Base-by-base conservation (phyloP, 1,140 invertebrate species). In the Bilobella aurantiaca region DNA sequence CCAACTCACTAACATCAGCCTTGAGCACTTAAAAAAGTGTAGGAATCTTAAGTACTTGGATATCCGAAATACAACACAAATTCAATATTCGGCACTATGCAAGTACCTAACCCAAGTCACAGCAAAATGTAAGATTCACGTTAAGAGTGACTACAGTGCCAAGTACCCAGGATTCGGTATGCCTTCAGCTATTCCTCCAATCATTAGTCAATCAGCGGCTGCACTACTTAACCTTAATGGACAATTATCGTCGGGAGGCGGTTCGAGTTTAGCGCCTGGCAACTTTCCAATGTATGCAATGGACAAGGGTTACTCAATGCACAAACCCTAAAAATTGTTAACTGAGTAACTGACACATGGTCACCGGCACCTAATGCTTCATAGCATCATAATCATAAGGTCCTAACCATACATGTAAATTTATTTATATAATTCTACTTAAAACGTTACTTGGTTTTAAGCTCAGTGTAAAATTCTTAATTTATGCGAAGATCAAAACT, bases 1-100 rank as follows among this genome's bases (percentile, higher is more conserved):
- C 46, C 78, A 90, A 66, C 81, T 96, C 0, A 93, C 91, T 0
- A 90, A 93, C 75, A 80, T 81, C 1, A 86, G 86, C 64, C 79
- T 94, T 18, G 88, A 91, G 69, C 86, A 91, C 74, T 79, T 94
- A 21, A 79, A 82, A 1, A 81, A 84, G 30, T 88, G 86, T 74
- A 81, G 83, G 58, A 80, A 80, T 58, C 75, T 88, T 1, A 81
- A 81, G 49, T 78, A 85, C 64, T 75, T 91, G 68, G 88, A 91
- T 74, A 79, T 90, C 31, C 81, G 88, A 75, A 86, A 89, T 70
- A 85, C 87, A 3, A 84, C 86, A 12, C 84, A 88, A 70, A 85
- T 91, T 53, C 5, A 86, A 86, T 3, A 86, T 85, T 2, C 88
- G 65, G 87, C 87, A 3, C 82, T 91, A 1, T 87, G 87, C 71